Conservation (phyloP, 1,140 invertebrate genomes). For the Drosophila navojoa region DNA sequence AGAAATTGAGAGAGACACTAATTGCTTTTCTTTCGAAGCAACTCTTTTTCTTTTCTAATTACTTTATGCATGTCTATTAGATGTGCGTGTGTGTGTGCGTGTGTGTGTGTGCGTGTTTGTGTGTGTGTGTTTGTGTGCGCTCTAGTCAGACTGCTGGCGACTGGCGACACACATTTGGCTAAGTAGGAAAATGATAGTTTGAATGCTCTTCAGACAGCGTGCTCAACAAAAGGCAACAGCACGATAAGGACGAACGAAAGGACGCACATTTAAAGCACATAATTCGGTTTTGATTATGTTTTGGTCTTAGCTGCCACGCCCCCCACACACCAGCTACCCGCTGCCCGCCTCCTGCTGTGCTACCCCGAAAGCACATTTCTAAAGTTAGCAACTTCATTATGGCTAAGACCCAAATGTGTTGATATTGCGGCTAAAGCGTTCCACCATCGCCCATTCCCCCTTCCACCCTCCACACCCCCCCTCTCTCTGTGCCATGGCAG, state of each 20-base stretch:
- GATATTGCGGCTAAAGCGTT: constrained; percentile 72
- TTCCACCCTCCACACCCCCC: too few species aligned
- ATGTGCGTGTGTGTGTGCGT: constrained; percentile 15
- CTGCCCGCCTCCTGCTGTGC: not conserved
- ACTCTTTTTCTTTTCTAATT: constrained; percentile 82
- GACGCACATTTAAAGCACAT: constrained; percentile 80
- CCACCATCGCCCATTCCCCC: not conserved
- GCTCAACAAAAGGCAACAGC: constrained; percentile 38
- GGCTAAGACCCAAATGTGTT: constrained; percentile 81
- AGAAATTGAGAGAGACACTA: constrained; percentile 82
- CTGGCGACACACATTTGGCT: constrained; percentile 78
- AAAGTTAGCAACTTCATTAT: constrained; percentile 81
- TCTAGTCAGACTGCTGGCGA: constrained; percentile 67
- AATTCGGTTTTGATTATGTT: constrained; percentile 83
- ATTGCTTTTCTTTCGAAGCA: constrained; percentile 78
- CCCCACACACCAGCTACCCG: constrained; percentile 9
- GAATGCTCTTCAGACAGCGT: constrained; percentile 66
- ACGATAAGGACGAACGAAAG: constrained; percentile 36
- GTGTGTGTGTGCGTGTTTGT: constrained; percentile 12
- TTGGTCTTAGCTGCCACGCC: constrained; percentile 61
- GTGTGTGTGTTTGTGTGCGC: constrained; percentile 11
- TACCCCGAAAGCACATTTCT: constrained; percentile 43
- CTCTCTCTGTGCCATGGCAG: too few species aligned
- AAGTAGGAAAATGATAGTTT: constrained; percentile 82
- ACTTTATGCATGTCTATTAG: constrained; percentile 63